phyloP scores from a whole-genome alignment of 92 coral and sea anemone genomes.

The Palythoa grandiflora region DNA sequence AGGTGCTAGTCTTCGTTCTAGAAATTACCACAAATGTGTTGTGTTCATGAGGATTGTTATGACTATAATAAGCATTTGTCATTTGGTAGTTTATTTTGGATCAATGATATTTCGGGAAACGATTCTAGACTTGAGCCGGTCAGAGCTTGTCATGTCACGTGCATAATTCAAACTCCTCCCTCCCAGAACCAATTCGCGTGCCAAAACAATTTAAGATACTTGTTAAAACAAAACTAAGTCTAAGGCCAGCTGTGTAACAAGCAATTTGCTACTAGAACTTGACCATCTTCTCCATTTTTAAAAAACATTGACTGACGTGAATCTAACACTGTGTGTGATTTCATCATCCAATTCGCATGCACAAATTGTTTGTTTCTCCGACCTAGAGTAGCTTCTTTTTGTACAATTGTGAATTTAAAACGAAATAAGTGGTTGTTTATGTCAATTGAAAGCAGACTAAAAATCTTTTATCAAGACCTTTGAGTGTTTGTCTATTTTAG shows the following conservation, averaged over 20 bases:
- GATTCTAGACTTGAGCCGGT: too few species aligned
- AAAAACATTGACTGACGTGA: background rate
- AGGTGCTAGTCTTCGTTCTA: too few species aligned
- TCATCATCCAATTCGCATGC: background rate
- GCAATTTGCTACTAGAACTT: background rate
- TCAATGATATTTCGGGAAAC: too few species aligned
- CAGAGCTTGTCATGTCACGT: constrained; percentile 21
- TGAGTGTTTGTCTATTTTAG: background rate
- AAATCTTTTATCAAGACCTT: background rate
- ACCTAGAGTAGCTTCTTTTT: background rate
- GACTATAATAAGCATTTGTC: background rate
- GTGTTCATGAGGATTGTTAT: too few species aligned
- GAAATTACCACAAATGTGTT: too few species aligned
- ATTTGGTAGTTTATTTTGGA: too few species aligned
- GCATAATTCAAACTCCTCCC: background rate
- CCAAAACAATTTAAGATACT: constrained; percentile 42
- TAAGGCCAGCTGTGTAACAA: background rate
- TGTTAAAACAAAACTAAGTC: background rate
- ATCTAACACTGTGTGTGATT: background rate
- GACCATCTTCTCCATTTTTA: background rate
- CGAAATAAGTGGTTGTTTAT: background rate
- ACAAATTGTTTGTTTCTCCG: background rate
- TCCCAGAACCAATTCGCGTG: constrained; percentile 20
- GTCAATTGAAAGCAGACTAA: background rate
- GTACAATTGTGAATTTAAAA: background rate